Percentiles rank a stretch among this genome's conserved stretches.
Conservation (phyloP, 2,888 invertebrate species). For the Leuctra nigra region DNA sequence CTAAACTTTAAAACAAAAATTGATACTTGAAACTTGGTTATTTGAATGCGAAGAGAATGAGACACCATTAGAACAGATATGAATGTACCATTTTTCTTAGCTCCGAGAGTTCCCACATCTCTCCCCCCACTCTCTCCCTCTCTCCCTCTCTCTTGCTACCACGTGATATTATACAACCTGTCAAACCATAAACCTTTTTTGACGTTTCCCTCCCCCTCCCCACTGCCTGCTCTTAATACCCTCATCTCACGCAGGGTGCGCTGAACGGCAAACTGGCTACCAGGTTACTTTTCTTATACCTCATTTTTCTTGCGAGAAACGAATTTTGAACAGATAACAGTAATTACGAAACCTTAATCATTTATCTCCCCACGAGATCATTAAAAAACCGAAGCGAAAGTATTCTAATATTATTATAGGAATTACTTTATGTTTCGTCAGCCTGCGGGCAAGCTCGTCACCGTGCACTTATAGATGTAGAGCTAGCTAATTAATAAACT, state of each 20-base stretch:
- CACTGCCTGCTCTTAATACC: background rate
- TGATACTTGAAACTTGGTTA: background rate
- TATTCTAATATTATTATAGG: slow-evolving; percentile 10
- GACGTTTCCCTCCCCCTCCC: slow-evolving; percentile 7
- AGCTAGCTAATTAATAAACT: too few species aligned
- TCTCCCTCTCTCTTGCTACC: background rate
- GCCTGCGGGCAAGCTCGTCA: background rate
- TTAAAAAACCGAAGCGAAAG: slow-evolving; percentile 10
- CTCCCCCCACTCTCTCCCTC: background rate
- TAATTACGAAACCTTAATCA: slow-evolving; percentile 11
- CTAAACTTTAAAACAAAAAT: too few species aligned
- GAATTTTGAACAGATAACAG: slow-evolving; percentile 4
- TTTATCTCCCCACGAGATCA: slow-evolving; percentile 10
- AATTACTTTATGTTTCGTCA: too few species aligned
- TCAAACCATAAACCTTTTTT: slow-evolving; percentile 9
- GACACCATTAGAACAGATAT: too few species aligned
- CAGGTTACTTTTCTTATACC: slow-evolving; percentile 8
- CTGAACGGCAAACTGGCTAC: background rate
- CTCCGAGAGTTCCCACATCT: background rate
- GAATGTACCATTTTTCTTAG: too few species aligned
- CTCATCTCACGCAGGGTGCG: slow-evolving; percentile 5
- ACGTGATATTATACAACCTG: slow-evolving; percentile 14
- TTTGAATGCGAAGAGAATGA: too few species aligned
- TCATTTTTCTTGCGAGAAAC: background rate
- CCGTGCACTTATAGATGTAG: too few species aligned